Evolutionary conservation across 2,797 vertebrate species (phyloP).

Genomic region (Potorous gilbertii): DNA sequence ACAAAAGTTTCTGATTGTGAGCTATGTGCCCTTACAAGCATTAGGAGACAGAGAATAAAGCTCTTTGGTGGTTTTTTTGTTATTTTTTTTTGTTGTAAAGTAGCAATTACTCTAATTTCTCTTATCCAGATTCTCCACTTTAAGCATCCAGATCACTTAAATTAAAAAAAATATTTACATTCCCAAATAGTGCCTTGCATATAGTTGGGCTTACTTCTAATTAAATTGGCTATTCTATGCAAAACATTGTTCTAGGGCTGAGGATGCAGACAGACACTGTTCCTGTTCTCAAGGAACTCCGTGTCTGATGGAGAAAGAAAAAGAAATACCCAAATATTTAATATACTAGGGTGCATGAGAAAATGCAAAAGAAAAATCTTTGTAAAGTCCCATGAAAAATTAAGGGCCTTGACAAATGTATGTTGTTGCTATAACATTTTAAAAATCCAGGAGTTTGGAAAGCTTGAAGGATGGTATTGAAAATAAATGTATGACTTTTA

Average conservation of each 20-base stretch:
- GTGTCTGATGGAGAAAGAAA: neutral
- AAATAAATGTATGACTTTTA: neutral
- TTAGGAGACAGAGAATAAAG: conserved; percentile 6
- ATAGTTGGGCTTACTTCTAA: neutral
- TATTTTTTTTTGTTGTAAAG: conserved; percentile 17
- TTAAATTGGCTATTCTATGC: neutral
- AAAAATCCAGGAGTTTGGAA: neutral
- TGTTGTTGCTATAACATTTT: neutral
- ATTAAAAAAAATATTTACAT: conserved; percentile 27
- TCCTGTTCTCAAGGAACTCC: neutral
- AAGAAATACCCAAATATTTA: neutral
- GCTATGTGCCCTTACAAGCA: neutral
- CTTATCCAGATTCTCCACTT: conserved; percentile 37
- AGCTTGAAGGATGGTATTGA: neutral
- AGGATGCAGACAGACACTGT: neutral
- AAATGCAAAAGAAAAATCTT: neutral
- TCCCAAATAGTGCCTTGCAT: neutral
- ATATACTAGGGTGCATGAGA: neutral
- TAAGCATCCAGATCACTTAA: conserved; percentile 19
- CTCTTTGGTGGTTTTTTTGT: neutral
- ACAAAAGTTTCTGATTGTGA: neutral
- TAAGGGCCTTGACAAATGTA: neutral
- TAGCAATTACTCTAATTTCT: conserved; percentile 13
- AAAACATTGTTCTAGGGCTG: neutral
- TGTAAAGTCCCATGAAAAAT: neutral